phyloP scores from a whole-genome alignment of 1,140 invertebrate genomes.

The Drosophila leontia region DNA sequence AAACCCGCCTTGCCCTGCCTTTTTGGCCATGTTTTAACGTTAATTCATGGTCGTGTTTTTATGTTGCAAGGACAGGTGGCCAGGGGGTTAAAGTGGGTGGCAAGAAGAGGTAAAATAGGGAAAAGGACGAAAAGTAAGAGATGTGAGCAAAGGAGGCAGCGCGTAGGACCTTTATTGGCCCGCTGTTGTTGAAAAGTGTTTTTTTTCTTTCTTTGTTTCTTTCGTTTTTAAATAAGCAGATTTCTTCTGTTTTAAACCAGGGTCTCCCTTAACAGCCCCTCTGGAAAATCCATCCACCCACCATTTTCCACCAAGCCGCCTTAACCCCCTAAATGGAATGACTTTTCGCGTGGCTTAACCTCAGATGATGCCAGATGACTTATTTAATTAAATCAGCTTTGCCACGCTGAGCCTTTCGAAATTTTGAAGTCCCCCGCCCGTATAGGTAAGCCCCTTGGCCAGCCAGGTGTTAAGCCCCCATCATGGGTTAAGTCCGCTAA shows the following conservation, averaged over 20 bases:
- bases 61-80: conserved; percentile 66
- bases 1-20: conserved; percentile 41
- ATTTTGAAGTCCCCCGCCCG: not conserved
- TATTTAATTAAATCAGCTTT: conserved; percentile 77
- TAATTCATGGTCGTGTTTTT: conserved; percentile 84
- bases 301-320: not conserved
- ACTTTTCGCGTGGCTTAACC: conserved; percentile 73
- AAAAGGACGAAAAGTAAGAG: not conserved
- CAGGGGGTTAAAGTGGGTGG: not conserved
- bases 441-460: conserved; percentile 15
- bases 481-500: conserved; percentile 29
- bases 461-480: conserved; percentile 13
- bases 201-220: conserved; percentile 26
- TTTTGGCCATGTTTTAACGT: conserved; percentile 84
- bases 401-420: conserved; percentile 46
- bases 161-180: conserved; percentile 68
- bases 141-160: not conserved
- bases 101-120: not conserved
- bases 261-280: not conserved
- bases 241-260: conserved; percentile 46
- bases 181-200: conserved; percentile 56
- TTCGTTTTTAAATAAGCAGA: conserved; percentile 72
- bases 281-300: not conserved
- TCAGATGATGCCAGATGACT: conserved; percentile 59
- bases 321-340: conserved; percentile 69